phyloP scores from a whole-genome alignment of 2,888 invertebrate genomes.

The Cyclophora albipunctata region DNA sequence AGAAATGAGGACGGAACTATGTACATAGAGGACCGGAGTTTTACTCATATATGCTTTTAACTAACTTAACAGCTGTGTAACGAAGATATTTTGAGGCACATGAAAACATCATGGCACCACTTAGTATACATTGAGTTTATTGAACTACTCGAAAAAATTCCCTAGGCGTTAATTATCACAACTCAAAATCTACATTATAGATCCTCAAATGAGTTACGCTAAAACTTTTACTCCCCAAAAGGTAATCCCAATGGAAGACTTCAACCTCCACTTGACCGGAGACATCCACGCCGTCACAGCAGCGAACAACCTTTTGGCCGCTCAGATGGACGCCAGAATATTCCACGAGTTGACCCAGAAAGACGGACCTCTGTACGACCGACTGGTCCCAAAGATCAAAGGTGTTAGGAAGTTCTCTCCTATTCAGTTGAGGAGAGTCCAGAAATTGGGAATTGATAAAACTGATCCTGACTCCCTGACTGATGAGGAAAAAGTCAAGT shows the following conservation, averaged over 20 bases:
- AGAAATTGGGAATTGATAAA: conserved; percentile 86
- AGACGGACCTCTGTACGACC: conserved; percentile 88
- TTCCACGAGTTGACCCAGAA: conserved; percentile 97
- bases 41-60: not conserved
- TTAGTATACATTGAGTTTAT: too few species aligned
- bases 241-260: conserved; percentile 99
- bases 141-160: too few species aligned
- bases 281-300: conserved; percentile 99
- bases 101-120: too few species aligned
- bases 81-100: too few species aligned
- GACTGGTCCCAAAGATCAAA: conserved; percentile 90
- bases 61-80: too few species aligned
- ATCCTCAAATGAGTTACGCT: too few species aligned
- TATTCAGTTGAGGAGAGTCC: conserved; percentile 86
- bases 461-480: conserved; percentile 88
- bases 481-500: conserved; percentile 83
- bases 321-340: conserved; percentile 96
- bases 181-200: too few species aligned
- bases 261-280: conserved; percentile 97
- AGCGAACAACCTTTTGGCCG: conserved; percentile 97
- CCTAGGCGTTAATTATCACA: too few species aligned
- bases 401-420: conserved; percentile 89
- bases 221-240: conserved; percentile 34
- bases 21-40: not conserved
- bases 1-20: too few species aligned